Evolutionary conservation across 2,888 invertebrate species (phyloP).

Genomic region (Diaperis boleti): DNA sequence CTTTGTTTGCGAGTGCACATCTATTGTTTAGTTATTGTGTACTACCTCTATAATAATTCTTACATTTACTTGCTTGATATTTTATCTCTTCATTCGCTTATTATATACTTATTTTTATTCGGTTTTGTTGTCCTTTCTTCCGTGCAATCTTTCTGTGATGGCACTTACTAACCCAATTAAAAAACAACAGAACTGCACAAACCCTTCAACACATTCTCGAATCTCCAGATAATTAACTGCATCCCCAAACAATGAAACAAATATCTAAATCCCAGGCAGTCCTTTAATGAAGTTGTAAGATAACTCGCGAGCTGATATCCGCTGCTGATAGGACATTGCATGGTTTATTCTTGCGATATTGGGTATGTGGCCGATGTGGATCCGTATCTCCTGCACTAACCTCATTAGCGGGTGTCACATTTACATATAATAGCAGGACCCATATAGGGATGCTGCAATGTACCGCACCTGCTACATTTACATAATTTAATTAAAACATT

Average conservation of each 20-base stretch:
- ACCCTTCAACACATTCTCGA: too few species aligned
- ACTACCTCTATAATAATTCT: too few species aligned
- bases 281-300: conserved; percentile 54
- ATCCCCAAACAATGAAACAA: conserved; percentile 10
- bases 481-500: conserved; percentile 53
- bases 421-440: conserved; percentile 58
- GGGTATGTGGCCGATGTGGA: conserved; percentile 52
- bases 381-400: conserved; percentile 55
- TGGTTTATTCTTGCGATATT: conserved; percentile 49
- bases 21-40: too few species aligned
- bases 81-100: too few species aligned
- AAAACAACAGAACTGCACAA: too few species aligned
- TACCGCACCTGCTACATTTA: conserved; percentile 52
- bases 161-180: too few species aligned
- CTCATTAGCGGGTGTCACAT: conserved; percentile 61
- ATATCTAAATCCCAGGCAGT: conserved; percentile 11
- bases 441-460: conserved; percentile 51
- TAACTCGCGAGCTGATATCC: conserved; percentile 44
- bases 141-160: too few species aligned
- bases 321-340: conserved; percentile 47
- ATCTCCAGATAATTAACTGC: too few species aligned
- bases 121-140: too few species aligned
- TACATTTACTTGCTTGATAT: too few species aligned
- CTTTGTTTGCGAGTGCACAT: too few species aligned
- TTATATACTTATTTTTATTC: too few species aligned